Evolutionary conservation across 1,140 invertebrate species (phyloP), one percentile per base, ranked within the genome.

Genomic region (Polypedilum vanderplanki): DNA sequence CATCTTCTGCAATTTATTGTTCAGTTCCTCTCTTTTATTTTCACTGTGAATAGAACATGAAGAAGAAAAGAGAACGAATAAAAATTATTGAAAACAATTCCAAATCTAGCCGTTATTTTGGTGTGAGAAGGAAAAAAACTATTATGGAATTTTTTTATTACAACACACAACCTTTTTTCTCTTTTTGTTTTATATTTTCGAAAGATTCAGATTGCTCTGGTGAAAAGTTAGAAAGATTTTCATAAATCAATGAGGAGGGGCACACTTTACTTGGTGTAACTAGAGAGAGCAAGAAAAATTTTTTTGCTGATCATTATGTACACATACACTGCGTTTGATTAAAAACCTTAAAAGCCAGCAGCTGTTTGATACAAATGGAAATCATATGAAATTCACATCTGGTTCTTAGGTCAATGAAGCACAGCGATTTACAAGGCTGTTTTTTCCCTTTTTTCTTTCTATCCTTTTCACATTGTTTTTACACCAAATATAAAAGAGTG

Each of bases 1-100:
- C 24, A 82, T 78, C 75, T 81, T 79, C 65, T 82, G 80, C 75
- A 82, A 75, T 77, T 81, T 82, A 73, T 82, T 77, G 74, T 82
- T 80, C 76, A 82, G 77, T 77, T 81, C 79, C 75, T 82, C 78
- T 20, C 81, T 81, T 76, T 81, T 79, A 75, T 79, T 79, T 76
- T 82, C 81, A 75, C 81, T 82, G 76, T 67, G 40, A 73, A 73
- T 74, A 20, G 10, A 17, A 33, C 10, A 15, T 15, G 46, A 57
- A 57, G 15, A 57, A 12, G 12, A 46, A n/a, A 57, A 3, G 15
- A 15, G 15, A 57, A 57, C 12, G n/a, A 57, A 57, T 57, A 57
- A 12, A 57, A 57, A 57, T 57, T 57, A 57, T 57, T 57, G 46
- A 57, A 57, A 57, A 57, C 46, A 57, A 57, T 46, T 46, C 46